A percentile compares a stretch with the other conserved stretches of the same genome.
phyloP scores from a whole-genome alignment of 2,113 vertebrate genomes.

The Alosa alosa region DNA sequence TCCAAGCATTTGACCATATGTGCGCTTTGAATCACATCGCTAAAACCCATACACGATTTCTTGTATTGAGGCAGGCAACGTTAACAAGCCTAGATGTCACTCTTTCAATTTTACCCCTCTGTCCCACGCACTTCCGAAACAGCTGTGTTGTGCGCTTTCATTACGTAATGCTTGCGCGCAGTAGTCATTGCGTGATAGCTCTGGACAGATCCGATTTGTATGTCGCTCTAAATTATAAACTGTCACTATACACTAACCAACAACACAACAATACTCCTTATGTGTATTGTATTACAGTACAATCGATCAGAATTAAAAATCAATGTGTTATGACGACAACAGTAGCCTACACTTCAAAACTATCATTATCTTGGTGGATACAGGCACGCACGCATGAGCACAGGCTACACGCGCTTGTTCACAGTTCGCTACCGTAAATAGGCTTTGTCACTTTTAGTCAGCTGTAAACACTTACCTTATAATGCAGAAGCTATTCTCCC shows the following conservation, averaged over 20 bases:
- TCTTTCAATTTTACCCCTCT: not conserved
- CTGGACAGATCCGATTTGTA: not conserved
- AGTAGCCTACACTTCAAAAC: not conserved
- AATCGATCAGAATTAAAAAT: not conserved
- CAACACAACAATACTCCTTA: not conserved
- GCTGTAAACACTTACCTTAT: not conserved
- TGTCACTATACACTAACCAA: not conserved
- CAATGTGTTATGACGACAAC: not conserved
- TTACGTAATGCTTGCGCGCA: constrained; percentile 41
- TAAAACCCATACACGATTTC: not conserved
- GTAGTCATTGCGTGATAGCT: constrained; percentile 35
- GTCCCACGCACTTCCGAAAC: constrained; percentile 22
- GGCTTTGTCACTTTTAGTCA: not conserved
- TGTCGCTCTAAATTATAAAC: not conserved
- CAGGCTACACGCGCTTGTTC: constrained; percentile 2
- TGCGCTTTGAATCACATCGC: not conserved
- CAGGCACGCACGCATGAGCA: not conserved
- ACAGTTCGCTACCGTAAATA: constrained; percentile 1
- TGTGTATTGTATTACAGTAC: not conserved
- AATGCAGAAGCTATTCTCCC: not conserved
- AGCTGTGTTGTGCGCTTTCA: constrained; percentile 31
- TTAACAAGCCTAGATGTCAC: not conserved
- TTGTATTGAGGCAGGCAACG: not conserved
- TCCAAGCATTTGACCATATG: not conserved
- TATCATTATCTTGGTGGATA: constrained; percentile 12